Base-by-base conservation (phyloP, 2,888 invertebrate species). In the Acanthopleura granulata region DNA sequence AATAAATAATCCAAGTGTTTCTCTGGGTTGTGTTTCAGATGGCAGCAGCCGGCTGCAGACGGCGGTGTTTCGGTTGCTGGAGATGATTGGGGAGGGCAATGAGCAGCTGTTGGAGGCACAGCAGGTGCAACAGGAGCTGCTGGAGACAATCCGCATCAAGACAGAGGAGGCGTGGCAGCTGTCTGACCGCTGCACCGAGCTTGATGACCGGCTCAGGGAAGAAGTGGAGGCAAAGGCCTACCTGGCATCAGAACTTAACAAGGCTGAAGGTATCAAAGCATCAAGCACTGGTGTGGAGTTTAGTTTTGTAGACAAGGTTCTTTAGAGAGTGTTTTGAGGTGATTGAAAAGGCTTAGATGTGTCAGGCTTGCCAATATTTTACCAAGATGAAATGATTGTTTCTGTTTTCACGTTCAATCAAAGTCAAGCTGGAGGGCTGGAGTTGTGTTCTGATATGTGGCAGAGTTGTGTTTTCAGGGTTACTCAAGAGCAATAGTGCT, bases 221-320 rank as follows among this genome's bases (percentile, higher is more conserved):
- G 87, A 90, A 79, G 83, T 83, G 16, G 82, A 86, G 22, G 83
- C 88, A 15, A 89, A 88, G 77, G 89, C 89, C 72, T 87, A 84
- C 76, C 83, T 91, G 22, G 88, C 88, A 1, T 77, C 87, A 71
- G 89, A 90, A 76, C 81, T 91, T 9, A 85, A 89, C 77, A 90
- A 88, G 76, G 88, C 90, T 18, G 89, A 90, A 83, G 89, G 91
- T 90, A 80, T n/a, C n/a, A n/a, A n/a, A n/a, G n/a, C n/a, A n/a
- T n/a, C n/a, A n/a, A n/a, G n/a, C n/a, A n/a, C n/a, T n/a, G n/a
- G n/a, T n/a, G n/a, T n/a, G n/a, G n/a, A n/a, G n/a, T n/a, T n/a
- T n/a, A n/a, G n/a, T n/a, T n/a, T n/a, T n/a, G n/a, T n/a, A n/a
- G n/a, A n/a, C n/a, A n/a, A n/a, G n/a, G n/a, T n/a, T n/a, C n/a